phyloP scores from a whole-genome alignment of 2,797 vertebrate species.

The Leptodactylus fallax region DNA sequence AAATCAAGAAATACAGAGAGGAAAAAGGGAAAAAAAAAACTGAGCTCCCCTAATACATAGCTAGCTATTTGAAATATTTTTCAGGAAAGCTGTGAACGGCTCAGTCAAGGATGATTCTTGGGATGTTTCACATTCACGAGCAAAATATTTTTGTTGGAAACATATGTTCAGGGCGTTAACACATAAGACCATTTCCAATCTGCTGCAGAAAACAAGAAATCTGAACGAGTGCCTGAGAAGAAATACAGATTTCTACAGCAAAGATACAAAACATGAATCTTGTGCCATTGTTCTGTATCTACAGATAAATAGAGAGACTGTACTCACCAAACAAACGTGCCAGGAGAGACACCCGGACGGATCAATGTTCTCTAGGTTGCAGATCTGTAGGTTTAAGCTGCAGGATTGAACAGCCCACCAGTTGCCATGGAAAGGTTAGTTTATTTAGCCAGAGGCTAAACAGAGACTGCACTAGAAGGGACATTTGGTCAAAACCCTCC shows the following conservation, averaged over 20 bases:
- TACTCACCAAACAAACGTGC: not conserved
- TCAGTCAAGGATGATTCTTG: constrained; percentile 12
- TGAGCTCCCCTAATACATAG: not conserved
- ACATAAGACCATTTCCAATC: constrained; percentile 49
- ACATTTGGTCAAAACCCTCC: not conserved
- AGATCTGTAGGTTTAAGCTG: not conserved
- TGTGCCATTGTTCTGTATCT: not conserved
- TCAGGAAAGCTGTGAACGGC: not conserved
- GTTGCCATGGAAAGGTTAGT: constrained; percentile 38
- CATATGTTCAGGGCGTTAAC: constrained; percentile 54
- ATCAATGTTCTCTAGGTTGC: constrained; percentile 3
- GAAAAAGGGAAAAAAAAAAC: too few species aligned
- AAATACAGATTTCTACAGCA: not conserved
- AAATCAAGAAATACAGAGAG: too few species aligned
- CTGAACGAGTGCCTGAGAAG: not conserved
- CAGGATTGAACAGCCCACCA: not conserved
- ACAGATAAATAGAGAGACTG: not conserved
- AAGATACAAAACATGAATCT: constrained; percentile 1
- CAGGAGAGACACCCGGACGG: not conserved
- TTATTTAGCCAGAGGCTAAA: constrained; percentile 1
- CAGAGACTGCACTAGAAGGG: not conserved
- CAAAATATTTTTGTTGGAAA: constrained; percentile 47
- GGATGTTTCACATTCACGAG: constrained; percentile 37
- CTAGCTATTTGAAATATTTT: not conserved
- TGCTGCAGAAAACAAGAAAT: constrained; percentile 13